Conservation (phyloP, 2,113 vertebrate species). For the Gallinago paraguaiae region DNA sequence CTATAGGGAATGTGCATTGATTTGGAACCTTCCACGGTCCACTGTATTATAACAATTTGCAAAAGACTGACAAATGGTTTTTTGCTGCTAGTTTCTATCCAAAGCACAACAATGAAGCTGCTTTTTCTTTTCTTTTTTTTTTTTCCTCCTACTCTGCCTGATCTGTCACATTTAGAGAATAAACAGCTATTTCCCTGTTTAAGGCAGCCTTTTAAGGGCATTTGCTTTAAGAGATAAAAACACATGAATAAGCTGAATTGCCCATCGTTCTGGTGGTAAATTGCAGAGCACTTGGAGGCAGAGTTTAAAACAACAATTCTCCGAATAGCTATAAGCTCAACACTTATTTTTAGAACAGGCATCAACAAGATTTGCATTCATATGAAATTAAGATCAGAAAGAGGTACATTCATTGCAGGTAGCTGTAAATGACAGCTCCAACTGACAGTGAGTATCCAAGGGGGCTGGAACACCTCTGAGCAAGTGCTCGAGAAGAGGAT, state of each 20-base stretch:
- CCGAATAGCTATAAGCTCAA: neutral
- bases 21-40: neutral
- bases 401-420: neutral
- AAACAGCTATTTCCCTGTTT: neutral
- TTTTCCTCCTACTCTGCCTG: neutral
- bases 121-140: neutral
- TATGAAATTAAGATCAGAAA: neutral
- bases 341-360: neutral
- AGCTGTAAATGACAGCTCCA: neutral
- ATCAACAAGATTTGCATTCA: neutral
- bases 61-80: neutral
- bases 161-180: neutral
- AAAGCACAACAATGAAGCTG: neutral
- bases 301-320: neutral
- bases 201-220: constrained; percentile 14
- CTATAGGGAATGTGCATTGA: neutral
- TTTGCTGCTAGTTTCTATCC: neutral
- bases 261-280: neutral
- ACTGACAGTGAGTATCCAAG: neutral
- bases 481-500: neutral
- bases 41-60: neutral
- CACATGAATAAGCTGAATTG: neutral
- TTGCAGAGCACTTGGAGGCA: neutral
- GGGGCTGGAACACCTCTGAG: neutral
- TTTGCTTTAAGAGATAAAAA: neutral